Evolutionary conservation across 1,140 invertebrate species (phyloP), one percentile per base, ranked within the genome.

Genomic region (Ganaspis sp.): DNA sequence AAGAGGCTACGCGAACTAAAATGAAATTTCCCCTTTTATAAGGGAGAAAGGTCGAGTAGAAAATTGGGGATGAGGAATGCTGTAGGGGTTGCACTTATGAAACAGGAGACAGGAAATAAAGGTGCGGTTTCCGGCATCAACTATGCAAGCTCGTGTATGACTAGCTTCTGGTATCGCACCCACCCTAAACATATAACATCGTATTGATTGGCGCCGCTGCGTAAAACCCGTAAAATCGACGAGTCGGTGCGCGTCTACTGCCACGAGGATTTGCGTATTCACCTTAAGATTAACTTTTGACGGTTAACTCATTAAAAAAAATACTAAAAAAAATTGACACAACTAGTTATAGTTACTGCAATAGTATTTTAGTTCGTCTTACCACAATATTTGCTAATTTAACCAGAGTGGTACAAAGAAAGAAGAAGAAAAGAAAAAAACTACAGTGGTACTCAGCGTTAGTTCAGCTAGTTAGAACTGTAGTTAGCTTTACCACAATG

Each of bases 71-170:
- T 45, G 42, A 45, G 42, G 42, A 45, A 15, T 45, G 9, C 42
- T 45, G 45, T 49, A n/a, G 12, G 45, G 45, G 45, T 49, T 49
- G 45, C 45, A 49, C 45, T 49, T 49, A 49, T 49, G 45, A 6
- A 49, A 17, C 45, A 49, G 45, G 45, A 49, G 45, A 49, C 45
- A 49, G 45, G 45, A 49, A 49, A 49, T 49, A 49, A 49, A 49
- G 45, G 45, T 49, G 45, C 17, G 45, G 45, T 49, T 49, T 49
- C 45, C 45, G 12, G 45, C 45, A 49, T 49, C 45, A 49, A 49
- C n/a, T 49, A 49, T 49, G 45, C 45, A 45, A 49, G 15, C 45
- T 49, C 45, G 45, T 49, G 45, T 49, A n/a, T 49, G 45, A 49
- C 45, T 49, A 49, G 45, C 45, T 49, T 49, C n/a, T 49, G 45